Base-by-base conservation (phyloP, 2,113 vertebrate species). In the Columbina picui region DNA sequence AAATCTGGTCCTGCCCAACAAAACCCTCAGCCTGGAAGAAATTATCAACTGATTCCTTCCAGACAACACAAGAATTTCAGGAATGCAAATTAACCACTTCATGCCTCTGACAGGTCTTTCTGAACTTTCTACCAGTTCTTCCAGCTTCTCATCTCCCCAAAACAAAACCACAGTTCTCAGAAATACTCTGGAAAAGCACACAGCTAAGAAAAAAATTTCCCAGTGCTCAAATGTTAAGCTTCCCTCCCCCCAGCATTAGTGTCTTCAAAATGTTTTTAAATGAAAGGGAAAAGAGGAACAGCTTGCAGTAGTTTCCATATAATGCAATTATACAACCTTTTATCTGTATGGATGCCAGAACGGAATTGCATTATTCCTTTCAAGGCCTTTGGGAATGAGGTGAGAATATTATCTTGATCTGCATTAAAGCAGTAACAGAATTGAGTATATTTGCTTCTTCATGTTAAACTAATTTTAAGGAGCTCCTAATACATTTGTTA, bases 331-430 rank as follows among this genome's bases (percentile, higher is more conserved):
- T 74, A 88, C 41, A 74, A 67, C 29, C 68, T 93, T 86, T 91
- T 93, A 93, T 93, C 87, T 90, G 60, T 81, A 90, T 64, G 80
- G 52, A 85, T 94, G 85, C 88, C 47, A 83, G 80, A 52, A 92
- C 5, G 3, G 76, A 95, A 90, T 80, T 36, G 60, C 75, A 88
- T 73, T 96, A 90, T 94, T 95, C 64, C 43, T 94, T 93, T 84
- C 3, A 8, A 86, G 56, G 64, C 83, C 84, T 81, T 81, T 87
- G 68, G 85, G 49, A 92, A 79, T 52, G 71, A 86, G 94, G 89
- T 87, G 93, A 95, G 87, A 96, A 80, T 83, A 94, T 88, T 96
- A 91, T 84, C 63, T 88, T 86, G 79, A 95, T 91, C 76, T 94
- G 67, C 75, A 95, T 90, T 94, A 96, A 89, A 93, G 50, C 57